Base-by-base conservation (phyloP, 2,797 vertebrate genomes). In the Rallus crepitans region DNA sequence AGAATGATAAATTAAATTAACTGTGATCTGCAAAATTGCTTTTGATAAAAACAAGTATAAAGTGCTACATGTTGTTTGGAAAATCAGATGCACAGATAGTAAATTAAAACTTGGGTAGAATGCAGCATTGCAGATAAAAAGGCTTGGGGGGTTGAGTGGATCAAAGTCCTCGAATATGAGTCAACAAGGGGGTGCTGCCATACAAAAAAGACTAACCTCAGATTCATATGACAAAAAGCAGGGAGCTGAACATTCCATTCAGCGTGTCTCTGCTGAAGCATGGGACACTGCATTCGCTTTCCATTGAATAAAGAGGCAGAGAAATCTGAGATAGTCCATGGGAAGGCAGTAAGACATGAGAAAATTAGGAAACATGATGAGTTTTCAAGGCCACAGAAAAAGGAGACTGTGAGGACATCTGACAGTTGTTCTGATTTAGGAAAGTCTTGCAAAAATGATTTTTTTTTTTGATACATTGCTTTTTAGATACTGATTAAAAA, bases 381-480 rank as follows among this genome's bases (percentile, higher is more conserved):
- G 10, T 15, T 61, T 68, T 17, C 11, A 31, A 63, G 14, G 40
- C 11, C 76, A 63, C 35, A 31, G 6, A 45, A 69, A 72, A 68
- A 20, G 11, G 16, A 63, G 57, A 57, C 17, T 57, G 64, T 25
- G 28, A 52, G 7, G 28, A 57, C 17, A 64, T 45, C 28, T 52
- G 37, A 31, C 37, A 57, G 45, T n/a, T 39, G 11, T 30, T 66
- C 33, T 21, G 11, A 40, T 50, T 63, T 11, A 56, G 50, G 42
- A 61, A 73, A 80, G 4, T 63, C 21, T 27, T 66, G 18, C 16
- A 24, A 66, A 79, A 68, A 35, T 4, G 25, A 40, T 16, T 17
- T 17, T 45, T 45, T 82, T 12, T 52, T n/a, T 64, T 0, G 0
- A 20, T 35, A 6, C 4, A 6, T 48, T 72, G 12, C 0, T 15